A percentile compares a stretch with the other conserved stretches of the same genome.
Conservation (phyloP, 92 coral and sea anemone species). For the Metridium senile region DNA sequence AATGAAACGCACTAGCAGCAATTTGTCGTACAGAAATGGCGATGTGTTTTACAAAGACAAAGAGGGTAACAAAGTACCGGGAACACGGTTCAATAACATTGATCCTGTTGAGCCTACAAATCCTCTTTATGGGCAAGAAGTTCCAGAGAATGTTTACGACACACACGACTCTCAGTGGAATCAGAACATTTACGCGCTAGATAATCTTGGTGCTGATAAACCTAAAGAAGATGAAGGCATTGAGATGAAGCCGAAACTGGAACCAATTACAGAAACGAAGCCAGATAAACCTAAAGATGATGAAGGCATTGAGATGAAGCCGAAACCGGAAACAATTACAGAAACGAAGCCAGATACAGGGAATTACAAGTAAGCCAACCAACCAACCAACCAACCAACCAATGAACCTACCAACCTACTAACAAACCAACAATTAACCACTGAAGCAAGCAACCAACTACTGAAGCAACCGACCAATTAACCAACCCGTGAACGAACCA, state of each 20-base stretch:
- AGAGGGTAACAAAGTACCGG: slow-evolving; percentile 46
- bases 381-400: no score
- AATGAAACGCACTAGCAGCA: slow-evolving; percentile 28
- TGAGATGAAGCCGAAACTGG: neutral
- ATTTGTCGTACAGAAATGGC: slow-evolving; percentile 63
- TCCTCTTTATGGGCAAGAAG: slow-evolving; percentile 8
- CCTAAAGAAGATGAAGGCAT: neutral
- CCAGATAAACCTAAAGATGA: slow-evolving; percentile 10
- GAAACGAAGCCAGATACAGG: no score
- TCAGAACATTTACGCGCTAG: slow-evolving; percentile 13
- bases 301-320: neutral
- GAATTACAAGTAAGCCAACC: no score
- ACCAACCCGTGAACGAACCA: no score
- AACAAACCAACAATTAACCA: no score
- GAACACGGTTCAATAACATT: slow-evolving; percentile 10
- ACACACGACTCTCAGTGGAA: slow-evolving; percentile 6
- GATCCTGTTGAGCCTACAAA: slow-evolving; percentile 1
- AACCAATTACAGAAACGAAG: neutral
- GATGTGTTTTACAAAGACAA: slow-evolving; percentile 76
- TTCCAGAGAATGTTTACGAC: slow-evolving; percentile 32
- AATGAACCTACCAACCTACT: no score
- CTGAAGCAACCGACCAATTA: no score
- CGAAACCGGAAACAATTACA: neutral
- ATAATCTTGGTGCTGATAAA: slow-evolving; percentile 27
- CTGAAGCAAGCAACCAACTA: no score